phyloP scores from a whole-genome alignment of 2,888 invertebrate species.

The Caenorhabditis afra region DNA sequence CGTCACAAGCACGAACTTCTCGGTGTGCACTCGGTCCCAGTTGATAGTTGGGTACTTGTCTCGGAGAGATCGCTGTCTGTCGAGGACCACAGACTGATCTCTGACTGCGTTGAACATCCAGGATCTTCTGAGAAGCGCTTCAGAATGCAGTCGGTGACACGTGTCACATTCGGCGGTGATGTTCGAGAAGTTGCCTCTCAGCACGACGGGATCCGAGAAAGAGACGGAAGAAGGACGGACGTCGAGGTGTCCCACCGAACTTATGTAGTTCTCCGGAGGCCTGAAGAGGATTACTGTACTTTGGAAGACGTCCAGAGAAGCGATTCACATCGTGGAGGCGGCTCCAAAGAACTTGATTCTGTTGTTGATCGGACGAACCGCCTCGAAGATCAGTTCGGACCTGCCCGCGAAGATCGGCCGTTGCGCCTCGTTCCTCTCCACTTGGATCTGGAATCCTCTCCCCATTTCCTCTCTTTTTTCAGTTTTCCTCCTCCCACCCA shows the following conservation, averaged over 20 bases:
- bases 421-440: slow-evolving; percentile 70
- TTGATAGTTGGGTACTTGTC: slow-evolving; percentile 67
- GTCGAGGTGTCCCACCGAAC: slow-evolving; percentile 32
- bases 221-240: slow-evolving; percentile 12
- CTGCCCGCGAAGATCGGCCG: slow-evolving; percentile 75
- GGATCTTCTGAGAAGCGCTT: slow-evolving; percentile 1
- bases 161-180: slow-evolving; percentile 25
- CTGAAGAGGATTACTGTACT: slow-evolving; percentile 9
- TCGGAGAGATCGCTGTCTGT: slow-evolving; percentile 26
- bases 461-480: not conserved
- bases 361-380: slow-evolving; percentile 74
- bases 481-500: slow-evolving; percentile 39
- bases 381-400: slow-evolving; percentile 74
- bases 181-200: slow-evolving; percentile 22
- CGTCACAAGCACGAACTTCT: slow-evolving; percentile 72
- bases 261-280: slow-evolving; percentile 50
- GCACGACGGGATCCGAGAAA: slow-evolving; percentile 18
- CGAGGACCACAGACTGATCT: slow-evolving; percentile 7
- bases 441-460: slow-evolving; percentile 57
- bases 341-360: slow-evolving; percentile 77
- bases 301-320: not conserved
- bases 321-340: slow-evolving; percentile 66
- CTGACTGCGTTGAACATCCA: slow-evolving; percentile 41
- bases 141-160: slow-evolving; percentile 1
- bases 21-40: slow-evolving; percentile 64